phyloP scores from a whole-genome alignment of 2,797 vertebrate genomes.

The Sarcophilus harrisii region DNA sequence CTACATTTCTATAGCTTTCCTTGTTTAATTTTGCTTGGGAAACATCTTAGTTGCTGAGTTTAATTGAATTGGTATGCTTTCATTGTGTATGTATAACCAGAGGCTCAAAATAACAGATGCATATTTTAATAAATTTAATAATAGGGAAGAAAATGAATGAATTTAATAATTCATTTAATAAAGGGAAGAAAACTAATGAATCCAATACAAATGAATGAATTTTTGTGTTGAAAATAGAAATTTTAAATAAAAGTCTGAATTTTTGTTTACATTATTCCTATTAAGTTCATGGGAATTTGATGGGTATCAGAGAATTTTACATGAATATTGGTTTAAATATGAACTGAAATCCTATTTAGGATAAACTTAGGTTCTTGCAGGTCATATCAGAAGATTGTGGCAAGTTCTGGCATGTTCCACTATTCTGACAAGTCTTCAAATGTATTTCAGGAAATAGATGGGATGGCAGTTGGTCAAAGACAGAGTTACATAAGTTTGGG shows the following conservation, averaged over 20 bases:
- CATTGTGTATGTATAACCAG: slow-evolving; percentile 29
- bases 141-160: slow-evolving; percentile 46
- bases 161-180: slow-evolving; percentile 14
- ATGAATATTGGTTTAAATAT: slow-evolving; percentile 37
- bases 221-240: slow-evolving; percentile 35
- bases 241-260: slow-evolving; percentile 51
- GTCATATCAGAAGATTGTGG: neutral
- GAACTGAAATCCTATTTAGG: neutral
- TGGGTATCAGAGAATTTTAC: slow-evolving; percentile 39
- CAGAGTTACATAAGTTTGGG: neutral
- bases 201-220: neutral
- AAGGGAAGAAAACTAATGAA: slow-evolving; percentile 46
- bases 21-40: slow-evolving; percentile 32
- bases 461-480: neutral
- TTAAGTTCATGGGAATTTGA: slow-evolving; percentile 7
- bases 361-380: neutral
- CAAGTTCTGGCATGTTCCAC: neutral
- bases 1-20: slow-evolving; percentile 46
- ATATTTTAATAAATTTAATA: slow-evolving; percentile 45
- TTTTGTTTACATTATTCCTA: neutral
- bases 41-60: slow-evolving; percentile 45
- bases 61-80: slow-evolving; percentile 22
- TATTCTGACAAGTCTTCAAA: neutral
- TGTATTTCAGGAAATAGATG: neutral
- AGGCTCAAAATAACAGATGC: slow-evolving; percentile 11